These are phyloP conservation scores for Poecilia velifera DNA, from an alignment of 2,797 vertebrate genomes.

Conservation along the genomic window DNA sequence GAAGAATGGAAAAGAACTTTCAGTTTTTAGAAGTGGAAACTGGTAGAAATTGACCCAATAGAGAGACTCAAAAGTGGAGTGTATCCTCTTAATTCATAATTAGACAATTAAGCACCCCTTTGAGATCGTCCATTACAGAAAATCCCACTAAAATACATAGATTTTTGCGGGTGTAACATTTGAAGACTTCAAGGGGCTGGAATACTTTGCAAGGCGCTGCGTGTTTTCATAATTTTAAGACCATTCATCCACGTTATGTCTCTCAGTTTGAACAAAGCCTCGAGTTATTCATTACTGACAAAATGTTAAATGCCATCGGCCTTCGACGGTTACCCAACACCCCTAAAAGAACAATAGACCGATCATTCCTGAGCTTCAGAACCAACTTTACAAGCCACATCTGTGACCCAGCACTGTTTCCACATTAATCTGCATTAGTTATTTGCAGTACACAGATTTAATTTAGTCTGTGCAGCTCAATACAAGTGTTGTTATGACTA, in stretches of 20 bases:
- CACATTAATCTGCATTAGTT: background rate
- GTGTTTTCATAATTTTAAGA: background rate
- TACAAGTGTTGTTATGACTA: slow-evolving; percentile 11
- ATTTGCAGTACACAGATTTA: background rate
- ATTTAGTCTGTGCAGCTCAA: background rate
- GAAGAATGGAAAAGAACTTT: background rate
- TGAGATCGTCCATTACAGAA: background rate
- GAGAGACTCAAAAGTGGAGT: background rate
- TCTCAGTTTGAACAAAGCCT: background rate
- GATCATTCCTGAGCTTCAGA: slow-evolving; percentile 27
- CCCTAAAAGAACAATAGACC: slow-evolving; percentile 10
- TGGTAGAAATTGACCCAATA: background rate
- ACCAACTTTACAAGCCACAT: slow-evolving; percentile 15
- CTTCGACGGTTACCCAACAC: slow-evolving; percentile 10
- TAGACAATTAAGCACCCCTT: background rate
- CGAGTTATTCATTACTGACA: slow-evolving; percentile 1
- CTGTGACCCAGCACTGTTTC: background rate
- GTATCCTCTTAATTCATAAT: background rate
- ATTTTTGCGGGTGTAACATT: background rate
- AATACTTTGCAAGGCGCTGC: background rate
- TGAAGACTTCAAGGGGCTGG: background rate
- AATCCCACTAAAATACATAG: background rate
- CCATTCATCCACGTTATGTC: background rate
- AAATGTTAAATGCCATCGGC: slow-evolving; percentile 10
- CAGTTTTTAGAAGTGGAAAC: background rate